Percentiles rank a stretch among this genome's conserved stretches.
These are phyloP conservation scores for Rhabdophis nuchalis DNA, from an alignment of 2,797 vertebrate genomes.

Conservation along the genomic window DNA sequence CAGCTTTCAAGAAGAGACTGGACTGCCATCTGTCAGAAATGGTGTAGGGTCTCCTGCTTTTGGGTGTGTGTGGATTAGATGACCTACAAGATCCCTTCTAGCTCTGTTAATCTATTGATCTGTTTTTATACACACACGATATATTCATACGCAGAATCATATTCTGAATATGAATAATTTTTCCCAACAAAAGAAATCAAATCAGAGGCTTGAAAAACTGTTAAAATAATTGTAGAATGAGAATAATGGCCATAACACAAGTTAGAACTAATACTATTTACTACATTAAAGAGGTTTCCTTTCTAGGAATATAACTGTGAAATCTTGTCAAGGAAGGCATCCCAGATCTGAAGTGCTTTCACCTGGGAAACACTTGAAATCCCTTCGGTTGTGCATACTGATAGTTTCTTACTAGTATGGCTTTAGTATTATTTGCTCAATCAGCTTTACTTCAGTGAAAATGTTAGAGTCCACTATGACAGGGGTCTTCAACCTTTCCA, in stretches of 20 bases:
- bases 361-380: not conserved
- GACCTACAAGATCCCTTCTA: too few relatives aligned
- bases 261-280: not conserved
- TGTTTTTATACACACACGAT: too few relatives aligned
- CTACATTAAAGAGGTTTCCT: not conserved
- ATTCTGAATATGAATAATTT: not conserved
- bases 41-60: too few relatives aligned
- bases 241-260: not conserved
- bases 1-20: too few relatives aligned
- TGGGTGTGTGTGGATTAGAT: too few relatives aligned
- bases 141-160: too few relatives aligned
- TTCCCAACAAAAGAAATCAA: not conserved
- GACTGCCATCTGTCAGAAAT: too few relatives aligned
- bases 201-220: not conserved
- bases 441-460: not conserved
- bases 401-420: not conserved
- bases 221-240: not conserved
- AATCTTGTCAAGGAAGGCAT: not conserved
- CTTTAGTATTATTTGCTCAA: not conserved
- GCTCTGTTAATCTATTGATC: too few relatives aligned
- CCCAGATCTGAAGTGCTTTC: not conserved
- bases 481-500: not conserved
- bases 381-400: not conserved
- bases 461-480: not conserved
- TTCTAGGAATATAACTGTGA: not conserved